Evolutionary conservation across 53 echinoderm and acorn worm species (phyloP), one percentile per base, ranked within the genome.

Genomic region (Crossaster papposus): DNA sequence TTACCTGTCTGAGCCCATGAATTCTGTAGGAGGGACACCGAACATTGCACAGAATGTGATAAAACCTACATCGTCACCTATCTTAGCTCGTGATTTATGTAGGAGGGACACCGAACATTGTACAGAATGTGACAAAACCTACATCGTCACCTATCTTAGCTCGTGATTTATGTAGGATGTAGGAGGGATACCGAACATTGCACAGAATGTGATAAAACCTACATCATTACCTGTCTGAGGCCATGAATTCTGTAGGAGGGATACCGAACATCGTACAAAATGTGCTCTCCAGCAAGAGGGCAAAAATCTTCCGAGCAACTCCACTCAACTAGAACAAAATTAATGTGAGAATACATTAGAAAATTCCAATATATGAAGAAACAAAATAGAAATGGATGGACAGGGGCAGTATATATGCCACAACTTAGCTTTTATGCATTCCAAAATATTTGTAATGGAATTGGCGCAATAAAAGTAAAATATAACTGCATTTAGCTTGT

Each of bases 61-160:
- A 11, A 17, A 18, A 20, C 62, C 23, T 17, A 68, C 17, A 3
- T 64, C 12, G 3, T 93, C 73, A 96, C 96, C 95, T 96, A 92
- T 76, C 81, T 78, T 1, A 98, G 88, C 2, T 96, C 98, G 51
- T 98, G 98, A 82, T 96, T 93, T 74, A 86, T 88, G 71, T 96
- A 98, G 24, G 89, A 93, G 14, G 96, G 94, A 62, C 92, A 93
- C 63, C 93, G 70, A n/a, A 94, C 94, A 62, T 98, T 92, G 51
- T 96, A 96, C 1, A 96, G 92, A 38, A 98, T 98, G 83, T 98
- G 98, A n/a, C n/a, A n/a, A n/a, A n/a, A n/a, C n/a, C n/a, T n/a
- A n/a, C n/a, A n/a, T n/a, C n/a, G n/a, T n/a, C n/a, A n/a, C n/a
- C n/a, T n/a, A n/a, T n/a, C n/a, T n/a, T n/a, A n/a, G n/a, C n/a